phyloP scores from a whole-genome alignment of 2,888 invertebrate genomes.

The Troilus luridus region DNA sequence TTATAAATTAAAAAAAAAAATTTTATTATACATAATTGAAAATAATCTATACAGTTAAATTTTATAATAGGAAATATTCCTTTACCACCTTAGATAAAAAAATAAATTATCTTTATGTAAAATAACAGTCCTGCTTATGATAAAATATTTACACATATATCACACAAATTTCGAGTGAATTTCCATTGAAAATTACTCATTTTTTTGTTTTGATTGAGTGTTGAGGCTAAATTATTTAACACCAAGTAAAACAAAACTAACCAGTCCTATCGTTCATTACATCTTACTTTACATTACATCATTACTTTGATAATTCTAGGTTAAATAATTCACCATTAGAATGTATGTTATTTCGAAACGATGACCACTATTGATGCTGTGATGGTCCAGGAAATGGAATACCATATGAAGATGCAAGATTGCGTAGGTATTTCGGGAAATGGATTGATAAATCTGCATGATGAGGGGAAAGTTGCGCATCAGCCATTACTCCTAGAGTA shows the following conservation, averaged over 20 bases:
- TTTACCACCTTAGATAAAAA: slow-evolving; percentile 21
- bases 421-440: slow-evolving; percentile 66
- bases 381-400: slow-evolving; percentile 38
- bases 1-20: slow-evolving; percentile 19
- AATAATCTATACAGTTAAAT: background rate
- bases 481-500: slow-evolving; percentile 80
- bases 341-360: background rate
- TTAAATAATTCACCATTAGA: background rate
- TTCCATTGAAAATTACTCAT: background rate
- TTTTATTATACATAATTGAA: slow-evolving; percentile 26
- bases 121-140: slow-evolving; percentile 27
- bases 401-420: slow-evolving; percentile 63
- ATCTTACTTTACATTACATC: slow-evolving; percentile 11
- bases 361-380: background rate
- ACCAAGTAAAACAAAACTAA: background rate
- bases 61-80: background rate
- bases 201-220: background rate
- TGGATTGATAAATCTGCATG: slow-evolving; percentile 73
- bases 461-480: slow-evolving; percentile 78
- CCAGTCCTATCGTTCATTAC: background rate
- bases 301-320: background rate
- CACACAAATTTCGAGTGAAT: slow-evolving; percentile 6
- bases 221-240: background rate
- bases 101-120: slow-evolving; percentile 37
- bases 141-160: slow-evolving; percentile 49